Conservation (phyloP, 2,797 vertebrate genomes). For the Coregonus sp. region DNA sequence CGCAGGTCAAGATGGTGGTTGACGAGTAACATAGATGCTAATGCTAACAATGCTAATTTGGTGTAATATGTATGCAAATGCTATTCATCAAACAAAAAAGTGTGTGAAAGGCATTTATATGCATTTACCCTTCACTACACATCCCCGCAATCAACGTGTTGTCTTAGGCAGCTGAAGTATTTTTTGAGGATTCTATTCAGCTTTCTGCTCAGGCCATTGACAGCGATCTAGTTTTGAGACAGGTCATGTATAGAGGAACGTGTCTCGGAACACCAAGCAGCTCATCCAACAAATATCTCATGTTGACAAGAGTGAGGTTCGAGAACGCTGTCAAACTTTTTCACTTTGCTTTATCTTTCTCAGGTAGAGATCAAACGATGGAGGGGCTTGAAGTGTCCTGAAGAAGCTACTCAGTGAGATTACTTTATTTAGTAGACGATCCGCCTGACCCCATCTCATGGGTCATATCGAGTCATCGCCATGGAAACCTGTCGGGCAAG, state of each 20-base stretch:
- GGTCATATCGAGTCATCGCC: constrained; percentile 44
- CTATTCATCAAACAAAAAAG: neutral
- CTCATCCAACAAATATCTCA: neutral
- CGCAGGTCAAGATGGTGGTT: neutral
- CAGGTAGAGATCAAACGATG: neutral
- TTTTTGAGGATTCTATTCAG: neutral
- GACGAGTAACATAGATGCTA: neutral
- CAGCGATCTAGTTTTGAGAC: neutral
- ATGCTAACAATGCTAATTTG: neutral
- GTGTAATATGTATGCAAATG: neutral
- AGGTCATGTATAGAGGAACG: neutral
- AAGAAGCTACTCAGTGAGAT: constrained; percentile 6
- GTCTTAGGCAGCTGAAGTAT: neutral
- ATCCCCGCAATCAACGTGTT: neutral
- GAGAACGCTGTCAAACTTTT: neutral
- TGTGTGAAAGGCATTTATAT: neutral
- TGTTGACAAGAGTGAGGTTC: neutral
- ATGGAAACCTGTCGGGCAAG: constrained; percentile 43
- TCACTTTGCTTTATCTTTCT: neutral
- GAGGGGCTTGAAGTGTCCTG: neutral
- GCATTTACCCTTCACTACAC: neutral
- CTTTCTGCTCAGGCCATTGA: neutral
- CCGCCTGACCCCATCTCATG: constrained; percentile 5
- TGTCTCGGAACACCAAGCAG: neutral
- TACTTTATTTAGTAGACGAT: constrained; percentile 36